Conservation (phyloP, 2,113 vertebrate species). For the Ifrita kowaldi region DNA sequence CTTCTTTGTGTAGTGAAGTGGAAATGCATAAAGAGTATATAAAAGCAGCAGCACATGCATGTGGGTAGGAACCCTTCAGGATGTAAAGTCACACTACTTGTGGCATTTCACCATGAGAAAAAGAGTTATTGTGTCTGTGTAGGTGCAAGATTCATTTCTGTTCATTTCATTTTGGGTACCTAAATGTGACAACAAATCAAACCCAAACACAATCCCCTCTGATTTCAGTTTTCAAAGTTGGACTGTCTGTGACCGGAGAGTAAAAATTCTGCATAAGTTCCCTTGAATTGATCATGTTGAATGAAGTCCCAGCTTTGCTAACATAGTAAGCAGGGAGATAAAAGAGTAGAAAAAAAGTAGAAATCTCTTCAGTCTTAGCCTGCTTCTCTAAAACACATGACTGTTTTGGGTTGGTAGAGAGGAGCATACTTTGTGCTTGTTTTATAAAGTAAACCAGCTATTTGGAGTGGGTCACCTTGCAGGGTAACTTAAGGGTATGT, state of each 20-base stretch:
- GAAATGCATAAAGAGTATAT: accelerated
- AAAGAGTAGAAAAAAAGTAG: not conserved
- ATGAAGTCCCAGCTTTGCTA: not conserved
- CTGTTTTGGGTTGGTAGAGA: accelerated
- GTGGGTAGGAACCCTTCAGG: accelerated
- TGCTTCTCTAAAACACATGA: not conserved
- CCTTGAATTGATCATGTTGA: not conserved
- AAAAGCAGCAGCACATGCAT: accelerated
- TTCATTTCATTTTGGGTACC: not conserved
- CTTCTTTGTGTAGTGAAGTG: not conserved
- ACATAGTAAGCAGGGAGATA: not conserved
- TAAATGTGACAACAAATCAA: not conserved
- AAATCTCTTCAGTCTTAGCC: not conserved
- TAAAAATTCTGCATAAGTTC: not conserved
- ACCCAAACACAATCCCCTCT: not conserved
- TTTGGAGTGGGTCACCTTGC: not conserved
- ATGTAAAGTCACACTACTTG: accelerated
- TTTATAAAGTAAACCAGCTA: not conserved
- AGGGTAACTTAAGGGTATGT: not conserved
- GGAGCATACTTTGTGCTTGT: not conserved
- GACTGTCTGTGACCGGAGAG: not conserved
- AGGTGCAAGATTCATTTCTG: not conserved
- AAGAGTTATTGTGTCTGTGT: not conserved
- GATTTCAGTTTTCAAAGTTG: not conserved
- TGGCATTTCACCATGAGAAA: not conserved